phyloP scores from a whole-genome alignment of 2,113 vertebrate genomes.

The Plestiodon gilberti region DNA sequence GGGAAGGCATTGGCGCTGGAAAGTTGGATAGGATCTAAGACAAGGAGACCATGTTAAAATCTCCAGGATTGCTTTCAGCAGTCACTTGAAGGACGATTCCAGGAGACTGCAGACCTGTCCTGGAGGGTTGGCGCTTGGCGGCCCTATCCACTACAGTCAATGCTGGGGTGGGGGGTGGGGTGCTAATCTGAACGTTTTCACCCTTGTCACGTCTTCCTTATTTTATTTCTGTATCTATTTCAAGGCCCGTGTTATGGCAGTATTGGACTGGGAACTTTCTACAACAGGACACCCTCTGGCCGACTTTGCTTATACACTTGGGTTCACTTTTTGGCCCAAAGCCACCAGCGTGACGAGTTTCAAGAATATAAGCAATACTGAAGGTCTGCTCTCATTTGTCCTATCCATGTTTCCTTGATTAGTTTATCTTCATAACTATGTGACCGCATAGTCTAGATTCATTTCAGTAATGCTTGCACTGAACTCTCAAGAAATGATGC shows the following conservation, averaged over 20 bases:
- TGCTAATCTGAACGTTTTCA: neutral
- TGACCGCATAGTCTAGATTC: neutral
- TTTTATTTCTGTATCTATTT: conserved; percentile 39
- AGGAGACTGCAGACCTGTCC: too few species aligned
- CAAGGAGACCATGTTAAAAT: too few species aligned
- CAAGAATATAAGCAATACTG: conserved; percentile 42
- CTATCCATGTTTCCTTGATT: neutral
- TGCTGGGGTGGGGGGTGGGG: neutral
- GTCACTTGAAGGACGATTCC: too few species aligned
- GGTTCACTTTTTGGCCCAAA: conserved; percentile 82
- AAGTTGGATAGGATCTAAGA: too few species aligned
- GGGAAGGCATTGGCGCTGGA: too few species aligned
- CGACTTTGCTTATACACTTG: conserved; percentile 84
- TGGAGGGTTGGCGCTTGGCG: too few species aligned
- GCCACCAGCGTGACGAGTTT: neutral
- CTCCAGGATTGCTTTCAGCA: too few species aligned
- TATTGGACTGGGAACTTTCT: conserved; percentile 95
- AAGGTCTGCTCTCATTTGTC: conserved; percentile 64
- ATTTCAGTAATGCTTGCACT: neutral
- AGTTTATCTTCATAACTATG: neutral
- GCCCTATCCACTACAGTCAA: neutral
- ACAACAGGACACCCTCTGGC: conserved; percentile 89
- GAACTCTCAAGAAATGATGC: neutral
- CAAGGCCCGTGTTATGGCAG: conserved; percentile 87
- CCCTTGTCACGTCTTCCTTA: neutral